Percentiles rank a stretch among this genome's conserved stretches.
phyloP scores from a whole-genome alignment of 2,113 vertebrate genomes.

The Callocephalon fimbriatum region DNA sequence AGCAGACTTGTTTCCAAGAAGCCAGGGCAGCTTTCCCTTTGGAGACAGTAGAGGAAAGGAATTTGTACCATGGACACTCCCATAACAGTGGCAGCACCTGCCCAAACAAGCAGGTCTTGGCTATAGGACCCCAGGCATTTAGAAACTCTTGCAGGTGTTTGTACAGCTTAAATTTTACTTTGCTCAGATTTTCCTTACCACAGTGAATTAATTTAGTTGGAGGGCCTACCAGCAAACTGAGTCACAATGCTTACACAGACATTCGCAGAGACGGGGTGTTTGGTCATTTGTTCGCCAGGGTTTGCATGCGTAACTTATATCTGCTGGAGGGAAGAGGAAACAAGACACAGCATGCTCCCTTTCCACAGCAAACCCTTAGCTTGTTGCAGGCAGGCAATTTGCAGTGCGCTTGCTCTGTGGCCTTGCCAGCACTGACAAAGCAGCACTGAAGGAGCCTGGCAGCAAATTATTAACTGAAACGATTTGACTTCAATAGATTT shows the following conservation, averaged over 20 bases:
- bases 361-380: neutral
- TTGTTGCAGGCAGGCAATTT: neutral
- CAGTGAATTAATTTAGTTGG: neutral
- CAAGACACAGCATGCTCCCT: neutral
- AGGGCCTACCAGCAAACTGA: neutral
- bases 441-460: neutral
- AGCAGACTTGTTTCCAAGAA: conserved; percentile 19
- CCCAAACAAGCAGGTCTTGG: conserved; percentile 35
- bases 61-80: neutral
- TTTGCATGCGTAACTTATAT: neutral
- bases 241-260: conserved; percentile 15
- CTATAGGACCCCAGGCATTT: neutral
- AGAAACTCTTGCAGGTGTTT: conserved; percentile 33
- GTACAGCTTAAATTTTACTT: conserved; percentile 21
- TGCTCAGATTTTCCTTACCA: neutral
- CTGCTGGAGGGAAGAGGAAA: neutral
- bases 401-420: neutral
- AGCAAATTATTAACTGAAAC: neutral
- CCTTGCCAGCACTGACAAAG: neutral
- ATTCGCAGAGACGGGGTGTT: neutral
- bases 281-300: neutral
- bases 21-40: conserved; percentile 17
- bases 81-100: conserved; percentile 37
- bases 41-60: neutral
- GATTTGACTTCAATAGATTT: neutral